These are phyloP conservation scores for Anguilla japonica DNA, from an alignment of 2,113 vertebrate species.

Conservation along the genomic window DNA sequence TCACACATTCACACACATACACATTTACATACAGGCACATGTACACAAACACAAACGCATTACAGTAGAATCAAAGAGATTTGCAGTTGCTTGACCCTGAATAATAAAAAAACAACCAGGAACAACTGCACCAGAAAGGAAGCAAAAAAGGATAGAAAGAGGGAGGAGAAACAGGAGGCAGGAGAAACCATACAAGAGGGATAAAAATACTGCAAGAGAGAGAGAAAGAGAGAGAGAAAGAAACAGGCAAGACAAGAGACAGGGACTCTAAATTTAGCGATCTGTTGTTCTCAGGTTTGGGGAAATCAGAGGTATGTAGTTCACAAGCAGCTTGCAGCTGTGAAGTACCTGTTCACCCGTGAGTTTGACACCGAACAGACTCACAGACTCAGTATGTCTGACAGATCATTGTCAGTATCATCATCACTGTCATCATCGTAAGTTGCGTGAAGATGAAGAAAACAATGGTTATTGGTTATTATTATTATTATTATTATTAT, in stretches of 20 bases:
- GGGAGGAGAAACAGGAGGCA: constrained; percentile 28
- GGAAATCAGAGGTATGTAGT: constrained; percentile 15
- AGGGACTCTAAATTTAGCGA: constrained; percentile 59
- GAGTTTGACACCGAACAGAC: neutral
- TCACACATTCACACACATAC: too few species aligned
- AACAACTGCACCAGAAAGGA: neutral
- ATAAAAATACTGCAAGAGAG: constrained; percentile 9
- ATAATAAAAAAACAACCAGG: constrained; percentile 20
- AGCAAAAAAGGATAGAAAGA: constrained; percentile 25
- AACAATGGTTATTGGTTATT: too few species aligned
- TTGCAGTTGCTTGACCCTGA: constrained; percentile 44
- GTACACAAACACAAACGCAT: neutral
- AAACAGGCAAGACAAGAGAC: constrained; percentile 48
- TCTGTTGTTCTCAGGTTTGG: constrained; percentile 16
- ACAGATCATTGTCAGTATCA: neutral
- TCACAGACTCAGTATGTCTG: too few species aligned
- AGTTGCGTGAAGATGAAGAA: neutral
- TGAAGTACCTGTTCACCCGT: constrained; percentile 23
- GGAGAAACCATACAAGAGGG: constrained; percentile 23
- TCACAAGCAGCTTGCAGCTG: constrained; percentile 26
- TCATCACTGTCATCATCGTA: neutral
- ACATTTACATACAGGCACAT: too few species aligned
- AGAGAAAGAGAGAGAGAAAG: constrained; percentile 8
- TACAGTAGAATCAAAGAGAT: constrained; percentile 45
- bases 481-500: too few species aligned